These are phyloP conservation scores for Philopotamus ludificatus DNA, from an alignment of 1,140 invertebrate genomes.

Conservation along the genomic window DNA sequence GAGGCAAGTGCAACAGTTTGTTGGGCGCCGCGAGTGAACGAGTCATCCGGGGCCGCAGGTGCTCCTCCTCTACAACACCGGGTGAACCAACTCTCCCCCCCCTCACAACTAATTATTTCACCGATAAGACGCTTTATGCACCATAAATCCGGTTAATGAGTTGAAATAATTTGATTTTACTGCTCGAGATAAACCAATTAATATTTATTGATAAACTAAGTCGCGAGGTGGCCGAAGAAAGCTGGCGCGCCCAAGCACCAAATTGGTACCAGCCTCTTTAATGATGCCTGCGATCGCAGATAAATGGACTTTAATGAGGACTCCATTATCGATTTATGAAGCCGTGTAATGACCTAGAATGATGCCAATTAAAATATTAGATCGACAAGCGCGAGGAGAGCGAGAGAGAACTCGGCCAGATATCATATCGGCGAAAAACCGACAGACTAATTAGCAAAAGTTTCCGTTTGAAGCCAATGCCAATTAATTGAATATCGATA, in stretches of 20 bases:
- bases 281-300: not conserved
- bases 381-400: no score
- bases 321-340: conserved; percentile 7
- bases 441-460: no score
- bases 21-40: not conserved
- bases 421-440: no score
- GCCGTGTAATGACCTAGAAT: not conserved
- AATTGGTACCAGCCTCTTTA: not conserved
- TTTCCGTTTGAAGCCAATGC: no score
- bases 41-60: conserved; percentile 16
- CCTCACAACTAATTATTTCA: conserved; percentile 30
- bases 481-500: no score
- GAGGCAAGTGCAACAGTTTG: conserved; percentile 6
- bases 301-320: conserved; percentile 6
- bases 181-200: conserved; percentile 33
- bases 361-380: conserved; percentile 10
- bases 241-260: not conserved
- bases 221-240: not conserved
- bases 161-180: conserved; percentile 36
- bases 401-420: not conserved
- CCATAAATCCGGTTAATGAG: conserved; percentile 36
- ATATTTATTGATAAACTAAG: conserved; percentile 31
- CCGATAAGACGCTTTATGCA: conserved; percentile 33
- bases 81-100: not conserved
- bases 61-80: no score